Base-by-base conservation (phyloP, 1,140 invertebrate genomes). In the Calephelis nemesis region DNA sequence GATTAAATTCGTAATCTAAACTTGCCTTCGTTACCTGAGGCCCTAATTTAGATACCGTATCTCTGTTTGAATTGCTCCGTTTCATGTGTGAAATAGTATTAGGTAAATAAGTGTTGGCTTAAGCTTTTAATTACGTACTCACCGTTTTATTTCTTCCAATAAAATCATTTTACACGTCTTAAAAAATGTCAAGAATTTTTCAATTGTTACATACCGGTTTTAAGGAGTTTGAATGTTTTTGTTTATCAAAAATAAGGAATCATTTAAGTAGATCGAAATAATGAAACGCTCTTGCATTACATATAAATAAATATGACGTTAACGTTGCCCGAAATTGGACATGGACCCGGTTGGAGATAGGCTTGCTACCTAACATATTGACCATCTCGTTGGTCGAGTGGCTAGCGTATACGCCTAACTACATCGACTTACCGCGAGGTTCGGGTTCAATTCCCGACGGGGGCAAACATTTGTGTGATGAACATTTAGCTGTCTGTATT, bases 41-140 rank as follows among this genome's bases (percentile, higher is more conserved):
- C 47, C 69, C 65, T 70, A 70, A 66, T 70, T 70, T 66, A 66
- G 64, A 65, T 70, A 66, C 47, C 60, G 64, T 70, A 68, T 60
- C 48, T 15, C 69, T 67, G 60, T 68, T 45, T 47, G 62, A 63
- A 45, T 63, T 58, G 54, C 54, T 58, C 54, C 19, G 54, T 58
- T 58, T 58, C 54, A 58, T 58, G 54, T 58, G 19, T 58, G 54
- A 58, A 58, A 12, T 19, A 58, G 54, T 58, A 58, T 58, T 58
- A 58, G 54, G 54, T 58, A 30, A 58, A 58, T 58, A 58, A 58
- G 54, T 58, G 19, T 58, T 15, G 30, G 10, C 54, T 19, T 39
- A 58, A 39, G 54, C 9, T 30, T 54, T 54, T 58, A 19, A 58
- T 58, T 58, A 58, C 19, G 30, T 7, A 58, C 50, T 54, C 50